phyloP scores from a whole-genome alignment of 2,113 vertebrate genomes.

The Prionailurus bengalensis region DNA sequence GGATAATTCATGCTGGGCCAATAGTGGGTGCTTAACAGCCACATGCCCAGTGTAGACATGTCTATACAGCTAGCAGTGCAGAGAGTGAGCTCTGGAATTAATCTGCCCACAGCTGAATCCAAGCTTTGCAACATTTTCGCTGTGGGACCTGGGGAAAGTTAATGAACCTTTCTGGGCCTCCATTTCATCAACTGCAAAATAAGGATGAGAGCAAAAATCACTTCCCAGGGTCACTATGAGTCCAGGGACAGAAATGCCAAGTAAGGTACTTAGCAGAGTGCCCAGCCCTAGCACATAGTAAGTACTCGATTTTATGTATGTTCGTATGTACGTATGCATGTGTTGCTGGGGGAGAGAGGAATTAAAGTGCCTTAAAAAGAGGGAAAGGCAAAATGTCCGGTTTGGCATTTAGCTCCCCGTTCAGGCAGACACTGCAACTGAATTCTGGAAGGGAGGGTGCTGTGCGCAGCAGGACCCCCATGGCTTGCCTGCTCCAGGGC shows the following conservation, averaged over 20 bases:
- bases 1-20: background rate
- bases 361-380: background rate
- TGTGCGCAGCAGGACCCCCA: background rate
- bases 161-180: slow-evolving; percentile 53
- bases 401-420: background rate
- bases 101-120: background rate
- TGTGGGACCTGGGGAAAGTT: slow-evolving; percentile 1
- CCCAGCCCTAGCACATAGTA: background rate
- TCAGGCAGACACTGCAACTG: background rate
- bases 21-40: background rate
- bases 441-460: background rate
- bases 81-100: slow-evolving; percentile 23
- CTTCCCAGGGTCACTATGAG: background rate
- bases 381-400: accelerated
- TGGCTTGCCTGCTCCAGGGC: background rate
- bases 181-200: slow-evolving; percentile 59
- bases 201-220: background rate
- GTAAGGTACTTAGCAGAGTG: background rate
- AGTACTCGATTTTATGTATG: background rate
- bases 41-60: background rate
- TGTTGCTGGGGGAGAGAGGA: background rate
- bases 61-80: background rate
- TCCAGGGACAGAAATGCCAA: background rate
- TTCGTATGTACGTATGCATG: too few species aligned
- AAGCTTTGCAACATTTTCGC: slow-evolving; percentile 3